phyloP scores from a whole-genome alignment of 2,797 vertebrate species.

The Hemibagrus guttatus region DNA sequence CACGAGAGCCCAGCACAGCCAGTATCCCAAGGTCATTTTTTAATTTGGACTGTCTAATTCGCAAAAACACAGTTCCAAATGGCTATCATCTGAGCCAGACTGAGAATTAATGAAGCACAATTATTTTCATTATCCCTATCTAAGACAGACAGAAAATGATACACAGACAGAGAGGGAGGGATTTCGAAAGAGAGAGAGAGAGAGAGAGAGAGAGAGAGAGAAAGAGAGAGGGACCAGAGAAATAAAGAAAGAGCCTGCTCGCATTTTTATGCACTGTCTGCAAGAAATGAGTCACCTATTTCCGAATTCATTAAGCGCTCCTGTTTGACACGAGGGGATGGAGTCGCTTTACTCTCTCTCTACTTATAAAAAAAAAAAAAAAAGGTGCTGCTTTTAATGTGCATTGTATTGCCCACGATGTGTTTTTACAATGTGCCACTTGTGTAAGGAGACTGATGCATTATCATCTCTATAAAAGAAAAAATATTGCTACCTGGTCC shows the following conservation, averaged over 20 bases:
- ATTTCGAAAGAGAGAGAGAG: slow-evolving; percentile 32
- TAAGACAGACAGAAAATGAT: slow-evolving; percentile 84
- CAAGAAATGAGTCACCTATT: slow-evolving; percentile 79
- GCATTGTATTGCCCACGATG: slow-evolving; percentile 75
- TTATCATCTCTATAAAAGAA: slow-evolving; percentile 80
- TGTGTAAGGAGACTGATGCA: slow-evolving; percentile 72
- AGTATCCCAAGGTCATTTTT: slow-evolving; percentile 96
- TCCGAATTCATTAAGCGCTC: slow-evolving; percentile 78
- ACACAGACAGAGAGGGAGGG: slow-evolving; percentile 68
- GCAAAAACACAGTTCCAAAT: slow-evolving; percentile 99
- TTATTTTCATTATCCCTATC: slow-evolving; percentile 96
- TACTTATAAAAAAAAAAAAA: slow-evolving; percentile 67
- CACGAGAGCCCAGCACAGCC: slow-evolving; percentile 82
- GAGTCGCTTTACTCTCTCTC: slow-evolving; percentile 71
- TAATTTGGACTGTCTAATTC: slow-evolving; percentile 98
- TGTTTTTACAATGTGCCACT: slow-evolving; percentile 64
- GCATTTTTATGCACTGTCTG: slow-evolving; percentile 75
- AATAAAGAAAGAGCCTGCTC: slow-evolving; percentile 61
- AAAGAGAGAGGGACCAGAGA: slow-evolving; percentile 39
- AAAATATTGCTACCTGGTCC: slow-evolving; percentile 76
- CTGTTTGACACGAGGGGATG: slow-evolving; percentile 70
- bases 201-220: slow-evolving; percentile 33
- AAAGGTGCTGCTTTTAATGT: slow-evolving; percentile 74
- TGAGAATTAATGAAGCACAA: slow-evolving; percentile 97
- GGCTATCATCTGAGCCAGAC: slow-evolving; percentile 92